Base-by-base conservation (phyloP, 2,888 invertebrate species). In the Coecobrya sp. region DNA sequence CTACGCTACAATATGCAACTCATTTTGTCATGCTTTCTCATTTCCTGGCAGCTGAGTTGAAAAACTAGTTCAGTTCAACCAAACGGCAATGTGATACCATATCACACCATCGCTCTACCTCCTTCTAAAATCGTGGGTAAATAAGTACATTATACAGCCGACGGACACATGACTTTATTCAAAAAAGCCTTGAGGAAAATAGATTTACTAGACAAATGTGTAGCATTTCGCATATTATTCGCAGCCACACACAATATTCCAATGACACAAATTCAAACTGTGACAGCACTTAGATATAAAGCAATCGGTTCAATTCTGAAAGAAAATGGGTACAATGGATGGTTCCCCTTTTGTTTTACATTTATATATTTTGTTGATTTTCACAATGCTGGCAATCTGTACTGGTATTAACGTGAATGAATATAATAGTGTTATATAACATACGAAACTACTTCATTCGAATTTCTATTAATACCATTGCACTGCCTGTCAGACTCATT, bases 381-480 rank as follows among this genome's bases (percentile, higher is more conserved):
- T 11, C 45, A 42, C 42, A 70, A 27, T 70, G 3, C 13, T 27
- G 4, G 65, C 65, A 22, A 52, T 52, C 52, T 52, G 52, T 52
- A 36, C 36, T 36, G 7, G 36, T 7, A 36, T 36, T 36, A 36
- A 36, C 2, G 36, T 36, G 36, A 36, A 36, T 4, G 7, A 36
- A 36, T 36, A 36, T 2, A 36, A 36, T 49, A 11, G 49, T 1
- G 10, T 13, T 49, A 49, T n/a, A 0, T 27, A n/a, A 68, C 68
- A 7, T 42, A 76, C 42, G 45, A 27, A 22, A 22, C 7, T 70
- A 70, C 16, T 36, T 36, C 36, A 36, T 36, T 36, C 70, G 36
- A 73, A 22, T 45, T 45, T 10, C 27, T 81, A 81, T 27, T 55
- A 81, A 81, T 81, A 45, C 76, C 81, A 55, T 55, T 55, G 52